These are phyloP conservation scores for Ptyas mucosa DNA, from an alignment of 2,113 vertebrate species.

Conservation along the genomic window DNA sequence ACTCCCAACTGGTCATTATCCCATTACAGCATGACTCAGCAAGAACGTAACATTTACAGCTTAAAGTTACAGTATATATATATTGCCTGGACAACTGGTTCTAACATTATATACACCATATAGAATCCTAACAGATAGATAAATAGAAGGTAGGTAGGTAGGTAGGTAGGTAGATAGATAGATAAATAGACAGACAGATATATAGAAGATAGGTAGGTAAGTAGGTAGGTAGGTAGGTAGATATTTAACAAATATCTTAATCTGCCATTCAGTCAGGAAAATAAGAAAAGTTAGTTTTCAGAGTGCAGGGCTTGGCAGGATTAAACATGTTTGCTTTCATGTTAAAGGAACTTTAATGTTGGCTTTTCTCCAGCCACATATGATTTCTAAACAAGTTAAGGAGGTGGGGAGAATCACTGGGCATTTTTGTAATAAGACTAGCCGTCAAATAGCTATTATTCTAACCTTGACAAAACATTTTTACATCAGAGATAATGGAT, in stretches of 20 bases:
- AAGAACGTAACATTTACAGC: too few species aligned
- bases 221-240: neutral
- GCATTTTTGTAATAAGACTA: constrained; percentile 15
- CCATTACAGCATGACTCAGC: too few species aligned
- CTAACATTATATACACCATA: too few species aligned
- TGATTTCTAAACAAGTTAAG: neutral
- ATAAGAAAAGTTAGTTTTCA: neutral
- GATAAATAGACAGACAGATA: too few species aligned
- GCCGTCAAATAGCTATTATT: neutral
- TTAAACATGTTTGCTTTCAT: neutral
- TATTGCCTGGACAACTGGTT: too few species aligned
- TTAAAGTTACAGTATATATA: too few species aligned
- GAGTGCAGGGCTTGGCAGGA: neutral
- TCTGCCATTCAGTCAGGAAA: neutral
- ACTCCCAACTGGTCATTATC: too few species aligned
- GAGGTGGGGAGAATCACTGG: neutral
- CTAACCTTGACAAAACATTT: neutral
- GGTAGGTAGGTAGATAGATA: too few species aligned
- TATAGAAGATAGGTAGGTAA: too few species aligned
- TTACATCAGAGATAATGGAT: constrained; percentile 16
- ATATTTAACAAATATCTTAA: neutral
- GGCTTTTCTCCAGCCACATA: neutral
- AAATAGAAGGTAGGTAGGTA: too few species aligned
- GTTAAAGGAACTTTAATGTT: neutral
- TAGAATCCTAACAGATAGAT: too few species aligned